Percentiles rank a stretch among this genome's conserved stretches.
These are phyloP conservation scores for Amphibalanus amphitrite DNA, from an alignment of 1,140 invertebrate genomes.

Conservation along the genomic window DNA sequence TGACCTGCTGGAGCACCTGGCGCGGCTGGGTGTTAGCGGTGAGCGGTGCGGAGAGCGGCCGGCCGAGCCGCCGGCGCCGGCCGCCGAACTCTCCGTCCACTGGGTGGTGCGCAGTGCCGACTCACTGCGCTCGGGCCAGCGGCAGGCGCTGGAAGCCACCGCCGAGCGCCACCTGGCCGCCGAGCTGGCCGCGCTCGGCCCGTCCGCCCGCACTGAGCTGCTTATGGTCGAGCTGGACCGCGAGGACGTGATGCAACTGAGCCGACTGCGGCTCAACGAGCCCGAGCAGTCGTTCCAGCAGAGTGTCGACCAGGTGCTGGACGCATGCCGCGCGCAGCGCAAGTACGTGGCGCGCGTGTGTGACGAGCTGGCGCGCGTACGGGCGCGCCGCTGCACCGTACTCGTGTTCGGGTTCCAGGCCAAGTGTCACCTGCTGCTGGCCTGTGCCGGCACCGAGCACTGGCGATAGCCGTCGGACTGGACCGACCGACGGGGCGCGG, in stretches of 20 bases:
- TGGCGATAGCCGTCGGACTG: slow-evolving; percentile 56
- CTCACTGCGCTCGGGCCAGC: not conserved
- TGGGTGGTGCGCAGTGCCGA: not conserved
- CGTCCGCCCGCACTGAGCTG: slow-evolving; percentile 70
- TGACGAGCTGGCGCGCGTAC: not conserved
- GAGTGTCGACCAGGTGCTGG: slow-evolving; percentile 24
- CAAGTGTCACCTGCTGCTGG: not conserved
- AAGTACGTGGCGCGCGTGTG: slow-evolving; percentile 51
- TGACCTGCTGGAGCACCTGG: not conserved
- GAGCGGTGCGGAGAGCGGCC: not conserved
- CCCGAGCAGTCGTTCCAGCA: slow-evolving; percentile 39
- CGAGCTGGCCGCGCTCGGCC: slow-evolving; percentile 38
- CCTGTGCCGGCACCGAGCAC: slow-evolving; percentile 37
- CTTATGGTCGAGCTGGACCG: slow-evolving; percentile 25
- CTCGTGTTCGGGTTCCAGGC: slow-evolving; percentile 42
- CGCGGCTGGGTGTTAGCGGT: not conserved
- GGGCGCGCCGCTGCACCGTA: slow-evolving; percentile 53
- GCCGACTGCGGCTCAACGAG: slow-evolving; percentile 44
- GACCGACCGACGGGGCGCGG: no score
- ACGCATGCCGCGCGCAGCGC: slow-evolving; percentile 49
- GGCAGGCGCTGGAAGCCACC: not conserved
- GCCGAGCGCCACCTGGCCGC: slow-evolving; percentile 42
- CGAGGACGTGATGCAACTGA: slow-evolving; percentile 37
- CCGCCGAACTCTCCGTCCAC: not conserved
- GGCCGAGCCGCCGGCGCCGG: not conserved